Evolutionary conservation across 2,797 vertebrate species (phyloP).

Genomic region (Chloroceryle amazona): DNA sequence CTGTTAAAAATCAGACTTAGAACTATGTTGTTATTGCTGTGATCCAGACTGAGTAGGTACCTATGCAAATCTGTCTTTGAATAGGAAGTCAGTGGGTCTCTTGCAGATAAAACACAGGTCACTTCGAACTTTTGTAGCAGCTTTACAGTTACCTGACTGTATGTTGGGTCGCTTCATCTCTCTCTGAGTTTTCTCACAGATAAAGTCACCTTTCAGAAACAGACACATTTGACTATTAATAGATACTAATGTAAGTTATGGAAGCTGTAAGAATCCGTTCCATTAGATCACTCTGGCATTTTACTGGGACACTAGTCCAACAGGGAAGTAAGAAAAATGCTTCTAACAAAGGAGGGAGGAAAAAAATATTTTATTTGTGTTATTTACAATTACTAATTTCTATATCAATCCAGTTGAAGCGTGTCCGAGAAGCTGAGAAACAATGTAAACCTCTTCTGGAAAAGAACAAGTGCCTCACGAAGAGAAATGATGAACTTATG

Average conservation of each 20-base stretch:
- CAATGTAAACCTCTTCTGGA: conserved; percentile 97
- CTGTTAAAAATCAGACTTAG: background rate
- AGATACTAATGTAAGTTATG: background rate
- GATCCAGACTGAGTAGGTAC: background rate
- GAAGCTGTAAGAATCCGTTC: background rate
- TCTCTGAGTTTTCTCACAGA: background rate
- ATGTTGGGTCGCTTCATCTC: background rate
- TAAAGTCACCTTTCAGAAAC: background rate
- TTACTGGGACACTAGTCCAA: background rate
- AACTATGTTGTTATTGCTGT: background rate
- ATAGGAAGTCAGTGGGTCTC: background rate
- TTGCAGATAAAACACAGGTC: background rate
- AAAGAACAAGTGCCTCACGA: conserved; percentile 95
- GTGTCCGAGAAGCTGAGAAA: conserved; percentile 95
- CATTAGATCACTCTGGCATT: background rate
- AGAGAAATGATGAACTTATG: conserved; percentile 95
- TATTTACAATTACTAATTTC: conserved; percentile 21
- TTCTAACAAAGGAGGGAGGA: background rate
- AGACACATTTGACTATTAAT: background rate
- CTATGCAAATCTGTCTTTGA: background rate
- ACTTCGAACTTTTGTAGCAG: background rate
- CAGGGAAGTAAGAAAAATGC: background rate
- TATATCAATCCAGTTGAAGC: conserved; percentile 88
- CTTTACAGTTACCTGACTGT: background rate
- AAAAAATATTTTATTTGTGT: background rate